Conservation (phyloP, 2,113 vertebrate species). For the Cyanoderma ruficeps region DNA sequence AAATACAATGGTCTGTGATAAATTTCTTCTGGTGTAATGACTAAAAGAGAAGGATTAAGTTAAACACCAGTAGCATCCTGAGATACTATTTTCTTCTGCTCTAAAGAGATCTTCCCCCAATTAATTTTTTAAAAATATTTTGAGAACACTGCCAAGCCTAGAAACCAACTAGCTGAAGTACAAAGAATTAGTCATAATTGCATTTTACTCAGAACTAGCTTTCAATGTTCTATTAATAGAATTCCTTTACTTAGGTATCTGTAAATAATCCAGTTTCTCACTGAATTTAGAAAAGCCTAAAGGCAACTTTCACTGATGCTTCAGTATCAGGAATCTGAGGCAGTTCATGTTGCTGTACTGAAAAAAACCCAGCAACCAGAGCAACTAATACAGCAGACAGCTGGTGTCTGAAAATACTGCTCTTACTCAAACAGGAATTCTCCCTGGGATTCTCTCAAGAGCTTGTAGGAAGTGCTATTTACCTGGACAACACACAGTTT, state of each 20-base stretch:
- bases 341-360: neutral
- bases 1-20: neutral
- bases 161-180: constrained; percentile 1
- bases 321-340: neutral
- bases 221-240: neutral
- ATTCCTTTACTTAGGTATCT: neutral
- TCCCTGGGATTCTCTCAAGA: neutral
- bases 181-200: neutral
- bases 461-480: neutral
- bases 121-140: neutral
- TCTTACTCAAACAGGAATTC: neutral
- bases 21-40: neutral
- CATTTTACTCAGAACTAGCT: constrained; percentile 25
- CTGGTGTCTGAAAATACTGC: neutral
- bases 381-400: neutral
- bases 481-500: neutral
- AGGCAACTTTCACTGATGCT: neutral
- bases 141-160: neutral
- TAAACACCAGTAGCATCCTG: neutral
- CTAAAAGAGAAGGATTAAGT: neutral
- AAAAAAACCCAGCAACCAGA: neutral
- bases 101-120: neutral
- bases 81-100: neutral
- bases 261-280: constrained; percentile 16
- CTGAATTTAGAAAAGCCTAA: neutral